These are phyloP conservation scores for Gymnocephalus cernua DNA, from an alignment of 2,113 vertebrate genomes.

Conservation along the genomic window DNA sequence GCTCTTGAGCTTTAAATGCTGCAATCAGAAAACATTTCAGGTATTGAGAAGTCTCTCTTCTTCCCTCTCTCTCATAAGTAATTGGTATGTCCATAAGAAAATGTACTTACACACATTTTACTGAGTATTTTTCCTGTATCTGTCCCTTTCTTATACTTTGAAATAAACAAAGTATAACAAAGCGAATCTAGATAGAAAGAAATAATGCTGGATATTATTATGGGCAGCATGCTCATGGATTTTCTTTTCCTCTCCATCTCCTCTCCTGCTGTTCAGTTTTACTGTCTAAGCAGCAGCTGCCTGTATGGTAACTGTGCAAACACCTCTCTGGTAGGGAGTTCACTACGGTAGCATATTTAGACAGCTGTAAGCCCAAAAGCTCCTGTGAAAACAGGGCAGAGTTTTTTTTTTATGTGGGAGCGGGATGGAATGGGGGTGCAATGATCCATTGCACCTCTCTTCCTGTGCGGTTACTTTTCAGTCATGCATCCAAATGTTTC, in stretches of 20 bases:
- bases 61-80: neutral
- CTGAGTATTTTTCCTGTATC: neutral
- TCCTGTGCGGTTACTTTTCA: conserved; percentile 55
- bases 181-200: neutral
- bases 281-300: conserved; percentile 21
- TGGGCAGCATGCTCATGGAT: neutral
- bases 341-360: conserved; percentile 72
- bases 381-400: conserved; percentile 56
- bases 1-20: conserved; percentile 66
- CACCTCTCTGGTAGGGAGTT: conserved; percentile 52
- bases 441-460: conserved; percentile 62
- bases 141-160: neutral
- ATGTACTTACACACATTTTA: neutral
- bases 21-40: neutral
- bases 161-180: neutral
- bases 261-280: conserved; percentile 21
- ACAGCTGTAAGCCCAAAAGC: conserved; percentile 69
- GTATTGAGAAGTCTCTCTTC: neutral
- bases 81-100: neutral
- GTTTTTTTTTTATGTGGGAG: conserved; percentile 51
- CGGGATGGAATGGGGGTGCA: conserved; percentile 43
- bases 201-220: neutral
- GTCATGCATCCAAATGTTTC: conserved; percentile 51
- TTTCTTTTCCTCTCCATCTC: neutral
- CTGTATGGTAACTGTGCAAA: conserved; percentile 38